A percentile compares a stretch with the other conserved stretches of the same genome.
Evolutionary conservation across 1,140 invertebrate genomes (phyloP).

Genomic region (Ridgeia piscesae): DNA sequence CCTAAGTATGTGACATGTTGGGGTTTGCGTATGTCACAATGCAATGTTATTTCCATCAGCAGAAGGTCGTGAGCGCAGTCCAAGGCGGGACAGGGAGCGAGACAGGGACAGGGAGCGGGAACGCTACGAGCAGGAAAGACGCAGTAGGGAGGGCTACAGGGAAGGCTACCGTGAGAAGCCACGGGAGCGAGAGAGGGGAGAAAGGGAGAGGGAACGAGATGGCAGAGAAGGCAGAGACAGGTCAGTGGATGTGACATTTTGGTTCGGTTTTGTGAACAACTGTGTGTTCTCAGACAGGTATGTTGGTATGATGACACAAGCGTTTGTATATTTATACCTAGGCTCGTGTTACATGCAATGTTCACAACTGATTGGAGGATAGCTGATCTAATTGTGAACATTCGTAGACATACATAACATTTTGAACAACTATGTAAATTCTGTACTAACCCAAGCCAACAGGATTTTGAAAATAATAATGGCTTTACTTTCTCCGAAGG

Average conservation of each 20-base stretch:
- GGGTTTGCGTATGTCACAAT: too few relatives aligned
- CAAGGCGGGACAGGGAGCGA: constrained; percentile 16
- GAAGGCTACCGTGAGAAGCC: constrained; percentile 8
- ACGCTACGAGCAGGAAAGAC: constrained; percentile 11
- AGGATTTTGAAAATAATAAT: too few relatives aligned
- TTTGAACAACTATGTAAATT: too few relatives aligned
- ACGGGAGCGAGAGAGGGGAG: constrained; percentile 17
- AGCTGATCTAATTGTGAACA: too few relatives aligned
- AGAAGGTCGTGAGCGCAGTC: constrained; percentile 21
- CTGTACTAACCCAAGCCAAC: too few relatives aligned
- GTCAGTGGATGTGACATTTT: not conserved
- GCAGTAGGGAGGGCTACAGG: not conserved
- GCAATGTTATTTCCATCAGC: not conserved
- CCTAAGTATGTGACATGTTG: too few relatives aligned
- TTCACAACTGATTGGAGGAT: too few relatives aligned
- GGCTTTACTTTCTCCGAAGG: too few relatives aligned
- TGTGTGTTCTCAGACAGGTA: not conserved
- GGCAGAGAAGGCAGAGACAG: constrained; percentile 17
- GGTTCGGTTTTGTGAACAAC: not conserved
- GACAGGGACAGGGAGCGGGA: not conserved
- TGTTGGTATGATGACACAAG: not conserved
- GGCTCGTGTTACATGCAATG: not conserved
- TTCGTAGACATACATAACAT: too few relatives aligned
- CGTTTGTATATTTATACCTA: not conserved
- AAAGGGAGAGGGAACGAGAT: not conserved